Base-by-base conservation (phyloP, 2,888 invertebrate genomes). In the Yponomeuta sedellus region DNA sequence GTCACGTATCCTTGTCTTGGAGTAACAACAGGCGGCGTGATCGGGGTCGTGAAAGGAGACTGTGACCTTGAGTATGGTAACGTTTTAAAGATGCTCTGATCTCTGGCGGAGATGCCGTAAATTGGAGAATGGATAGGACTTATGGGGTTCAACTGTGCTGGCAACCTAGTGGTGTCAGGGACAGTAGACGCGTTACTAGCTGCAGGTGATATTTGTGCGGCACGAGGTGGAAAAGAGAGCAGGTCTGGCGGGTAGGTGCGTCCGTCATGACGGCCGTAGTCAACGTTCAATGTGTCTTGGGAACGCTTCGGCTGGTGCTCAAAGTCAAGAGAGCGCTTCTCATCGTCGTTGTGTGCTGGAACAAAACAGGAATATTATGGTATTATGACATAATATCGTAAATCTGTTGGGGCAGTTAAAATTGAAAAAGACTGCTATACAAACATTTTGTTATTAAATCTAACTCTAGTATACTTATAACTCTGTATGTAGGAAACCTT, bases 1-100 rank as follows among this genome's bases (percentile, higher is more conserved):
- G 97, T 97, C 61, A 97, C 96, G 80, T 97, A 97, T 12, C 96
- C 97, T 79, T 95, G 95, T 70, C 95, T 92, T 5, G 95, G 94
- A 28, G 94, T 93, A 58, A 95, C 92, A 8, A 95, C 93, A 39
- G 95, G 94, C 10, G 94, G 93, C 61, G 91, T 89, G 3, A 91
- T 88, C 39, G 92, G 92, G 8, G 94, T 93, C 40, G 94, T 92
- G 73, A 96, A 96, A 0, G 95, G 96, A n/a, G 96, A 96, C 69
- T 95, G 95, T 40, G 95, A 95, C 40, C 92, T 85, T 44, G 96
- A 96, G 84, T 96, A 95, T 11, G 97, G 97, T 67, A 97, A 81
- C 2, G 97, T 97, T 78, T 96, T 94, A 81, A 96, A 96, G 1
- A 94, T 89, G 70, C 93, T 93, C 67, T 94, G 93, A 72, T 93